These are phyloP conservation scores for Cynocephalus volans DNA, from an alignment of 2,113 vertebrate species.

Conservation along the genomic window DNA sequence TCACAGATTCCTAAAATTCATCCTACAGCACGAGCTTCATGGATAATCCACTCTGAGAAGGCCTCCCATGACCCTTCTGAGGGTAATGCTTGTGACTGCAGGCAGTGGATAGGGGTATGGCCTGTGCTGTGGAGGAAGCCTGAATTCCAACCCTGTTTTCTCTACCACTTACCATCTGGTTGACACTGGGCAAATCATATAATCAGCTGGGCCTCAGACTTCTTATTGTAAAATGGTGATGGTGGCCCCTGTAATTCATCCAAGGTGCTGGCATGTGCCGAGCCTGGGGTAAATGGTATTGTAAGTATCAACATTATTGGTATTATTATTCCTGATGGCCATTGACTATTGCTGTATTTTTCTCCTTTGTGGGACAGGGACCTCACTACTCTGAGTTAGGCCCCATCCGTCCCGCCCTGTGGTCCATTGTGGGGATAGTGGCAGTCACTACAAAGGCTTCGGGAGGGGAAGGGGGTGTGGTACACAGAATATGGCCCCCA, in stretches of 20 bases:
- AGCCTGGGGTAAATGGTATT: background rate
- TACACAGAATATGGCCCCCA: background rate
- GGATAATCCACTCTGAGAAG: background rate
- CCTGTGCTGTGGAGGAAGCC: background rate
- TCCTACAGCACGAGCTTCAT: conserved; percentile 1
- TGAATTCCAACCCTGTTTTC: background rate
- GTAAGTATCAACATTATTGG: background rate
- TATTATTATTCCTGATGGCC: background rate
- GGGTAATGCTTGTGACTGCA: background rate
- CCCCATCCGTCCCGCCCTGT: background rate
- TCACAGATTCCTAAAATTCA: conserved; percentile 35
- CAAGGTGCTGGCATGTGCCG: background rate
- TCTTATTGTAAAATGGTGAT: background rate
- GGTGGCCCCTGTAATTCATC: background rate
- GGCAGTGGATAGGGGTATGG: background rate
- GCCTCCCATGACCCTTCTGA: background rate
- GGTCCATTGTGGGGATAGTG: background rate
- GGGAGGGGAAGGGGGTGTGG: background rate
- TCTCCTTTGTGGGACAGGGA: background rate
- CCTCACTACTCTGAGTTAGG: background rate
- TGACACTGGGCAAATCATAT: background rate
- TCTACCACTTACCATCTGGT: background rate
- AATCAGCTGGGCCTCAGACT: background rate
- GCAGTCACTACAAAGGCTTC: background rate
- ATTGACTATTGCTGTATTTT: background rate